Evolutionary conservation across 2,797 vertebrate species (phyloP), one percentile per base, ranked within the genome.

Genomic region (Melanotaenia nigrans): DNA sequence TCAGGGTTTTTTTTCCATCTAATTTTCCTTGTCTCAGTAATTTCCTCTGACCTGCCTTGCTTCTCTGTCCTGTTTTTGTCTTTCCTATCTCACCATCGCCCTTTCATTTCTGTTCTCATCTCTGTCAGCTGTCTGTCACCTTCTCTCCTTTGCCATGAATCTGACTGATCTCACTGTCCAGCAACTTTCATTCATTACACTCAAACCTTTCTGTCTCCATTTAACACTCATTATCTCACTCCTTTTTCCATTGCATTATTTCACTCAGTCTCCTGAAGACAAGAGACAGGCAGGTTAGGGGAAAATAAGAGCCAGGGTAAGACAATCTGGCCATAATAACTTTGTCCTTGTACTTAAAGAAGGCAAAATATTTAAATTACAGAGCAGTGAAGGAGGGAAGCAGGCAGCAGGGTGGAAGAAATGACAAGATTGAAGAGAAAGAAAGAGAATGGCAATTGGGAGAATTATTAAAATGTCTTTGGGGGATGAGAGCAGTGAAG

Each of bases 401-500:
- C 60, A 83, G 83, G 73, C 77, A 77, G 79, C 71, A 81, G 78
- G 71, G 70, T 73, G 75, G 65, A 81, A 75, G 53, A 83, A 75
- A 84, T 85, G 81, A 83, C 68, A 40, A 70, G 53, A 79, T 12
- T 53, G 65, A 61, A 61, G 57, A 77, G 71, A 73, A 63, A 75
- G 71, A 72, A 55, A 65, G 81, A 82, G 71, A 83, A 87, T 74
- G 77, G 66, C 64, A 87, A 89, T 82, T 81, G 84, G 86, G 81
- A 81, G 91, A 91, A 92, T 93, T 90, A 92, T 93, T 92, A 89
- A 92, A 92, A 93, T 91, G 88, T 92, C 91, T 92, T 90, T 81
- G 90, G 93, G 92, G 85, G 82, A 87, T 83, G 85, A 87, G 85
- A 89, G 89, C 65, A 24, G 81, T 62, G 84, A 89, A 89, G 86